Conservation (phyloP, 2,113 vertebrate genomes). For the Zosterops hypoxanthus region DNA sequence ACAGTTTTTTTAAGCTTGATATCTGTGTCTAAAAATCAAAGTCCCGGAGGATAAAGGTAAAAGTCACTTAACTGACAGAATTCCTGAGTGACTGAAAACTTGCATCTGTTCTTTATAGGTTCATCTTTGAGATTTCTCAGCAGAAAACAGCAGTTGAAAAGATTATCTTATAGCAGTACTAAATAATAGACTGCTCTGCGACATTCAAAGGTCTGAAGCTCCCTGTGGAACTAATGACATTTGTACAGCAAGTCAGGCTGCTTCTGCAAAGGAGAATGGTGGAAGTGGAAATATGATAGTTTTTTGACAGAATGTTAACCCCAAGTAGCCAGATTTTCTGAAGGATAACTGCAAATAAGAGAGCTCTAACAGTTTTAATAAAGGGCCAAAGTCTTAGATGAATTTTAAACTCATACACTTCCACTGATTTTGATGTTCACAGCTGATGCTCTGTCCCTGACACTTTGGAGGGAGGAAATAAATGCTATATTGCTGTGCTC, state of each 20-base stretch:
- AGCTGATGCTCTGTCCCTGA: not conserved
- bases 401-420: slow-evolving; percentile 6
- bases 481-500: not conserved
- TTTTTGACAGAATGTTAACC: slow-evolving; percentile 51
- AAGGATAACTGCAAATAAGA: not conserved
- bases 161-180: slow-evolving; percentile 64
- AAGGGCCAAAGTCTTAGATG: not conserved
- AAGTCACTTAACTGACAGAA: slow-evolving; percentile 55
- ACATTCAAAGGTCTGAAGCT: slow-evolving; percentile 60
- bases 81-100: slow-evolving; percentile 47
- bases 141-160: slow-evolving; percentile 70
- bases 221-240: slow-evolving; percentile 72
- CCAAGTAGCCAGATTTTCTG: slow-evolving; percentile 10
- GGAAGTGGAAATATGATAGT: not conserved
- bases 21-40: slow-evolving; percentile 37
- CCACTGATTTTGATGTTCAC: not conserved
- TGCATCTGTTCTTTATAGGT: slow-evolving; percentile 45
- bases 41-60: slow-evolving; percentile 32
- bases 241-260: slow-evolving; percentile 61
- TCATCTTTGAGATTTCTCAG: slow-evolving; percentile 62
- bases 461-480: not conserved
- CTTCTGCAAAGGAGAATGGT: slow-evolving; percentile 14
- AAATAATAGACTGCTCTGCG: slow-evolving; percentile 67
- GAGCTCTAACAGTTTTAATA: not conserved
- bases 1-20: slow-evolving; percentile 29